Percentiles rank a stretch among this genome's conserved stretches.
phyloP scores from a whole-genome alignment of 2,797 vertebrate species.

The Sarcoramphus papa region DNA sequence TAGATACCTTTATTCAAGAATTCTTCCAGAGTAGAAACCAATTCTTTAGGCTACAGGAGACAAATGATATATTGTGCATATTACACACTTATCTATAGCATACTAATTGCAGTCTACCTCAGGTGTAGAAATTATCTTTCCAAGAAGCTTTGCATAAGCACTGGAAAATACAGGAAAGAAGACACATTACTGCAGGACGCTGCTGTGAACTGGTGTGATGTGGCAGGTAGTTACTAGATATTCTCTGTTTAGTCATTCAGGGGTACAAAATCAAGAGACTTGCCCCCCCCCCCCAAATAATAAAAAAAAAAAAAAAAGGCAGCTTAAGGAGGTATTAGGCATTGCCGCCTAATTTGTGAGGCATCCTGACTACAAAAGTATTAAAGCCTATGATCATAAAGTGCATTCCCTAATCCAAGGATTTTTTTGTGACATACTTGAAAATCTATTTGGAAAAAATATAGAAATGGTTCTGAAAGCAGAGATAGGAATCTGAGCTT shows the following conservation, averaged over 20 bases:
- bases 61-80: not conserved
- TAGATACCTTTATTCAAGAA: not conserved
- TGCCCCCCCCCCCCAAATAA: too few relatives aligned
- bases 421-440: not conserved
- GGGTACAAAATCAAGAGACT: not conserved
- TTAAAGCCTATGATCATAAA: not conserved
- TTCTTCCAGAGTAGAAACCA: not conserved
- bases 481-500: not conserved
- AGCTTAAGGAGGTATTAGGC: not conserved
- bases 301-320: not conserved
- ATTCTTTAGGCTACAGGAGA: not conserved
- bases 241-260: not conserved
- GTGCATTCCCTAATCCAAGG: not conserved
- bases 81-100: not conserved
- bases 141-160: not conserved
- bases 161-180: not conserved
- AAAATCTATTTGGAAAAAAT: not conserved
- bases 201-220: not conserved
- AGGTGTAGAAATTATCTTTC: not conserved
- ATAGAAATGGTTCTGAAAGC: not conserved
- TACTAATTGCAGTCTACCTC: not conserved
- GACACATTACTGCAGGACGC: not conserved
- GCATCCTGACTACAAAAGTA: not conserved
- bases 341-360: not conserved
- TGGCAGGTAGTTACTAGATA: not conserved